Evolutionary conservation across 2,888 invertebrate species (phyloP).

Genomic region (Epirrhoe alternata): DNA sequence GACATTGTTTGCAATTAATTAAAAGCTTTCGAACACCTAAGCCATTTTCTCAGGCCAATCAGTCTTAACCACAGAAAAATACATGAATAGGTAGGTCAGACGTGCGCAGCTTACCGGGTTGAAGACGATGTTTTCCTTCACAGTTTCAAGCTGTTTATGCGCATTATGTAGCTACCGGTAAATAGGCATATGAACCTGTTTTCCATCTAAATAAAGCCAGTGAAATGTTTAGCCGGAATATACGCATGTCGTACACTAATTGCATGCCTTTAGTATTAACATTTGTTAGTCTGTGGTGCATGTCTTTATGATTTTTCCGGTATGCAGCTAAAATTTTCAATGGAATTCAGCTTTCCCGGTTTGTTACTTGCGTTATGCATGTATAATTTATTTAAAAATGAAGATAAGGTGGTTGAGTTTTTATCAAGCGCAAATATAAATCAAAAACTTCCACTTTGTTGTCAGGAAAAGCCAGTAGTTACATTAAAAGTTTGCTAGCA

Average conservation of each 20-base stretch:
- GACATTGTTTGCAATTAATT: too few relatives aligned
- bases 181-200: conserved; percentile 6
- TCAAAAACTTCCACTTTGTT: background rate
- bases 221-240: conserved; percentile 58
- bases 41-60: too few relatives aligned
- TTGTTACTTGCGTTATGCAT: conserved; percentile 25
- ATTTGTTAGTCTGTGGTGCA: conserved; percentile 42
- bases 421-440: conserved; percentile 4
- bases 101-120: too few relatives aligned
- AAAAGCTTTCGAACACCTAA: too few relatives aligned
- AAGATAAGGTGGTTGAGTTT: conserved; percentile 14
- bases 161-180: background rate
- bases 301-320: conserved; percentile 46
- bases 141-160: background rate
- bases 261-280: conserved; percentile 55
- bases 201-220: conserved; percentile 1
- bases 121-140: too few relatives aligned
- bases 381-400: conserved; percentile 24
- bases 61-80: too few relatives aligned
- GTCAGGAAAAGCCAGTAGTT: background rate
- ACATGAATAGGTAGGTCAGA: too few relatives aligned
- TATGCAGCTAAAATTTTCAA: conserved; percentile 39
- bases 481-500: background rate
- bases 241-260: conserved; percentile 65
- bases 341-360: conserved; percentile 25